These are phyloP conservation scores for Griposia aprilina DNA, from an alignment of 2,888 invertebrate genomes.

Conservation along the genomic window DNA sequence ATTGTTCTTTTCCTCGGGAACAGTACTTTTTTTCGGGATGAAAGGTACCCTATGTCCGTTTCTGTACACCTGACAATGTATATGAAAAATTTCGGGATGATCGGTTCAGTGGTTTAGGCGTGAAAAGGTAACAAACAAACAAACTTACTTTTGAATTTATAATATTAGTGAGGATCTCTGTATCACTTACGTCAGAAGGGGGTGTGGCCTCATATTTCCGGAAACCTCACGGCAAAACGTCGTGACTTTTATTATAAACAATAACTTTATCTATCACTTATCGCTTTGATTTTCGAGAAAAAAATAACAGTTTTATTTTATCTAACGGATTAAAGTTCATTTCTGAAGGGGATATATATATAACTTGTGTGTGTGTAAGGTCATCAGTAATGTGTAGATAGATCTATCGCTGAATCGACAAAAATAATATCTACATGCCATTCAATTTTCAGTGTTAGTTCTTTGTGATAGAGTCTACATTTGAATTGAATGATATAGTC, in stretches of 20 bases:
- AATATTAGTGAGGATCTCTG: too few relatives aligned
- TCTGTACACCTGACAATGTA: too few relatives aligned
- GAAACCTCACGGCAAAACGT: constrained; percentile 33
- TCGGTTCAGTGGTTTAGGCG: too few relatives aligned
- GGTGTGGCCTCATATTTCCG: constrained; percentile 50
- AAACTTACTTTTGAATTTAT: too few relatives aligned
- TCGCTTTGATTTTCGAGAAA: constrained; percentile 28
- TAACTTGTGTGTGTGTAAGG: constrained; percentile 19
- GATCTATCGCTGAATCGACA: constrained; percentile 61
- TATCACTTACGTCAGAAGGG: constrained; percentile 17
- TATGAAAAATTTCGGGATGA: too few relatives aligned
- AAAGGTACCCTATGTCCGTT: too few relatives aligned
- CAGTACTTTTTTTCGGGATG: too few relatives aligned
- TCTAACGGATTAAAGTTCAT: constrained; percentile 56
- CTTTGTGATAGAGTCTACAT: constrained; percentile 18
- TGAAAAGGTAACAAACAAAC: too few relatives aligned
- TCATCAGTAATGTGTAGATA: constrained; percentile 39
- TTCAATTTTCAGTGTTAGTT: constrained; percentile 5
- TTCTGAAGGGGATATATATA: constrained; percentile 30
- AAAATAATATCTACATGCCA: neutral
- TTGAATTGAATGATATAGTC: neutral
- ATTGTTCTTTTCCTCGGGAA: too few relatives aligned
- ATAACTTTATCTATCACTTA: constrained; percentile 37
- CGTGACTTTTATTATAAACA: constrained; percentile 36
- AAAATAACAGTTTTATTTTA: constrained; percentile 39